Evolutionary conservation across 2,797 vertebrate species (phyloP).

Genomic region (Stomatorhinus walkeri): DNA sequence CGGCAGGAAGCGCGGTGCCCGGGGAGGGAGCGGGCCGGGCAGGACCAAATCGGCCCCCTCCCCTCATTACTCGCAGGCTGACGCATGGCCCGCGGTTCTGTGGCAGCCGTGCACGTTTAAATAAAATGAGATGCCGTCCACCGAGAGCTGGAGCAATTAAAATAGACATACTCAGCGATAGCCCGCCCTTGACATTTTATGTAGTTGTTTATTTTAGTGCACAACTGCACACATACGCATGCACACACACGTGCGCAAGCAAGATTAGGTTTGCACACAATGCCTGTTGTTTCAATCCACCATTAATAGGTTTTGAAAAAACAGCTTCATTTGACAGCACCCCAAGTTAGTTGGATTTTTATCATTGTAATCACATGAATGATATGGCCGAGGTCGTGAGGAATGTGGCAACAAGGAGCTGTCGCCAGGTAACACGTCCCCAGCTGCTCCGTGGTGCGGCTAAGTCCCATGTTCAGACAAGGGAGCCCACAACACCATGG

Average conservation of each 20-base stretch:
- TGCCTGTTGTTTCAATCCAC: background rate
- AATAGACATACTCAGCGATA: background rate
- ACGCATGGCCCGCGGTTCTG: constrained; percentile 52
- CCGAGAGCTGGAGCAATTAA: constrained; percentile 34
- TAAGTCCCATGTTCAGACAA: constrained; percentile 27
- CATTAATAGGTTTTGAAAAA: constrained; percentile 13
- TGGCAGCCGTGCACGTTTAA: constrained; percentile 60
- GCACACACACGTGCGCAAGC: background rate
- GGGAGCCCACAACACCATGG: constrained; percentile 25
- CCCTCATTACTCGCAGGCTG: constrained; percentile 42
- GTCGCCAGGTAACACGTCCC: background rate
- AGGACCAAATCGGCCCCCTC: constrained; percentile 5
- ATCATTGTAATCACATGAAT: constrained; percentile 20
- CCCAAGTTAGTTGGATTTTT: constrained; percentile 21
- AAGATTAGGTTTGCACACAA: background rate
- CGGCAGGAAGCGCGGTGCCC: constrained; percentile 47
- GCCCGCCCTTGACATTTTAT: background rate
- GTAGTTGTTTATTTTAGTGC: constrained; percentile 7
- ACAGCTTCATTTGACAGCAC: constrained; percentile 13
- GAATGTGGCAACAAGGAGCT: background rate
- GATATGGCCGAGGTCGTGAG: background rate
- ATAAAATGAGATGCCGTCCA: constrained; percentile 49
- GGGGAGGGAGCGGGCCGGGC: constrained; percentile 38
- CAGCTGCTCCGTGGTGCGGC: background rate
- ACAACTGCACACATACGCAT: background rate